Evolutionary conservation across 1,140 invertebrate species (phyloP).

Genomic region (Ridgeia piscesae): DNA sequence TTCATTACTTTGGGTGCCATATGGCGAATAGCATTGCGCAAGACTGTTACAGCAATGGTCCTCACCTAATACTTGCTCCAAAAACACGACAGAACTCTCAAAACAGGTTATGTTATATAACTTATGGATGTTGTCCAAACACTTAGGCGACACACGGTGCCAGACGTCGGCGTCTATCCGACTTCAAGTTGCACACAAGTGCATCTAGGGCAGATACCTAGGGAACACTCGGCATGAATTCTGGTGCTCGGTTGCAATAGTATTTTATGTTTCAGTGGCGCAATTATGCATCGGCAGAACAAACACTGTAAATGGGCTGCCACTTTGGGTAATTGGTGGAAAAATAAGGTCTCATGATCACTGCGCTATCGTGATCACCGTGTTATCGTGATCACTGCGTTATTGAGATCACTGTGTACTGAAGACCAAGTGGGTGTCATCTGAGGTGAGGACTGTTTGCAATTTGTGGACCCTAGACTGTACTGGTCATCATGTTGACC

Average conservation of each 20-base stretch:
- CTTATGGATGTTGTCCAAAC: not conserved
- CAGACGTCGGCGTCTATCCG: not conserved
- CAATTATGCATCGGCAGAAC: not conserved
- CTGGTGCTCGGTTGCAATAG: not conserved
- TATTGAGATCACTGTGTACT: not conserved
- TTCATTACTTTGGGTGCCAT: not conserved
- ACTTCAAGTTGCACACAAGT: not conserved
- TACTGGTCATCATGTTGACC: no score
- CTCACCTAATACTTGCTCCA: not conserved
- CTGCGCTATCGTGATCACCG: not conserved
- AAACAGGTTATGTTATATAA: conserved; percentile 2
- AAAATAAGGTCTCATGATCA: not conserved
- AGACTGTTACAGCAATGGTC: not conserved
- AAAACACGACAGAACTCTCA: not conserved
- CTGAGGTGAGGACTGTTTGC: no score
- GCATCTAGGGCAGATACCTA: not conserved
- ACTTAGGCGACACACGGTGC: not conserved
- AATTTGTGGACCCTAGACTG: no score
- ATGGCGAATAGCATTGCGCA: not conserved
- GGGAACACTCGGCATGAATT: not conserved
- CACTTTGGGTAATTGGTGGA: not conserved
- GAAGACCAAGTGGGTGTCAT: not conserved
- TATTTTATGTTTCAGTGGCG: not conserved
- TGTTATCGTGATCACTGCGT: not conserved
- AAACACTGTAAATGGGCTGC: not conserved